phyloP scores from a whole-genome alignment of 2,113 vertebrate genomes.

The Verasper variegatus region DNA sequence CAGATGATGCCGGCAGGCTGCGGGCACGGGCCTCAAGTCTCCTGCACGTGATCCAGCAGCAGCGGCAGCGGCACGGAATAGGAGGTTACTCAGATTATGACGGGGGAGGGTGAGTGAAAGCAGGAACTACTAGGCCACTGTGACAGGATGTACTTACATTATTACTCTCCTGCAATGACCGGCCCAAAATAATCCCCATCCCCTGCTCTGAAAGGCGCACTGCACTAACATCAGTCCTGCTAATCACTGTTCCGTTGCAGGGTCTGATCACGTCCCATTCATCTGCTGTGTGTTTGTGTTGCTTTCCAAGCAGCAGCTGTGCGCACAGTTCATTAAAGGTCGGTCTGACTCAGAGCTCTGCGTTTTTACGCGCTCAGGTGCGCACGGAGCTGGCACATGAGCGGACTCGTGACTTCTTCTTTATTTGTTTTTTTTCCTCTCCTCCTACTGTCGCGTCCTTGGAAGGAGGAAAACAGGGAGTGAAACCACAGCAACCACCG shows the following conservation, averaged over 20 bases:
- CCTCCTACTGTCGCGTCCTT: conserved; percentile 53
- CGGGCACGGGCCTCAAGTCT: conserved; percentile 43
- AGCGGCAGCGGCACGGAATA: conserved; percentile 40
- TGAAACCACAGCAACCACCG: conserved; percentile 37
- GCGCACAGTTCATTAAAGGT: conserved; percentile 47
- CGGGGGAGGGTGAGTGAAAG: conserved; percentile 9
- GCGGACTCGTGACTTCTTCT: conserved; percentile 60
- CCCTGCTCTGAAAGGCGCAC: conserved; percentile 19
- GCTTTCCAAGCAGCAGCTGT: neutral
- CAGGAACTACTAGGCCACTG: conserved; percentile 60
- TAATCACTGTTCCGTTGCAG: conserved; percentile 9
- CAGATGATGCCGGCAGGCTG: conserved; percentile 58
- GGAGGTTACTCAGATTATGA: conserved; percentile 58
- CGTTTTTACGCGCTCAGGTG: conserved; percentile 53
- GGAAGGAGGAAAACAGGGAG: conserved; percentile 35
- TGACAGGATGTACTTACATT: conserved; percentile 65
- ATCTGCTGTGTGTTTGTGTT: neutral
- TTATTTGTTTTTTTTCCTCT: conserved; percentile 22
- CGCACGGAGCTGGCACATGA: conserved; percentile 48
- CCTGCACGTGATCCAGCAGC: conserved; percentile 65
- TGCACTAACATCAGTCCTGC: conserved; percentile 17
- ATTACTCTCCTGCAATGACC: conserved; percentile 24
- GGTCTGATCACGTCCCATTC: neutral
- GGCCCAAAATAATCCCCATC: conserved; percentile 52
- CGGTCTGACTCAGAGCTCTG: conserved; percentile 4